Conservation (phyloP, 2,888 invertebrate species). For the Sarcophaga carnaria region DNA sequence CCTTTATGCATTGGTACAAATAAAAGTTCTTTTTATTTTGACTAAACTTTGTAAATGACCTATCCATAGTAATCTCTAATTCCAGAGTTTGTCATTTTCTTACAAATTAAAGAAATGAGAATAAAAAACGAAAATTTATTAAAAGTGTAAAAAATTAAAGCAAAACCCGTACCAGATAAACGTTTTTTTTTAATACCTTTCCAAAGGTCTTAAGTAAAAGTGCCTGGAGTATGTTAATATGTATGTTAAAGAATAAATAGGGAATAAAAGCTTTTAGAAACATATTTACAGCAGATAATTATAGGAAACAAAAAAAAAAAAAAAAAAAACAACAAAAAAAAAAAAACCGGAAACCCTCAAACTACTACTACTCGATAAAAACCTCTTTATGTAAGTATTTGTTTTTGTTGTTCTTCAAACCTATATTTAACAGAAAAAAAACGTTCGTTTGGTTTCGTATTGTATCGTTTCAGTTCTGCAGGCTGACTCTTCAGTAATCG, state of each 20-base stretch:
- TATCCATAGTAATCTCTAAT: no score
- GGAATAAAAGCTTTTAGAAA: constrained; percentile 57
- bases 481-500: constrained; percentile 75
- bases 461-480: no score
- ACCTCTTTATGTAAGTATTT: no score
- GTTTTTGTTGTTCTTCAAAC: no score
- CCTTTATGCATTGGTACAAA: no score
- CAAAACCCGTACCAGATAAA: constrained; percentile 42
- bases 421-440: neutral
- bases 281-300: constrained; percentile 66
- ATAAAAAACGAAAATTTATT: neutral
- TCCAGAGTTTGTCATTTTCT: constrained; percentile 34
- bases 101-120: constrained; percentile 20
- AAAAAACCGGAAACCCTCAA: constrained; percentile 31
- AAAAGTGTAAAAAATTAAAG: constrained; percentile 39
- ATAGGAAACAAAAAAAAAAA: constrained; percentile 38
- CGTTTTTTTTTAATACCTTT: constrained; percentile 18
- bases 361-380: constrained; percentile 30
- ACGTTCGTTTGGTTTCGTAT: constrained; percentile 16
- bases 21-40: no score
- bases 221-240: constrained; percentile 6
- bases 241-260: constrained; percentile 11
- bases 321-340: constrained; percentile 33
- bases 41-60: no score
- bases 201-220: constrained; percentile 34